phyloP scores from a whole-genome alignment of 2,888 invertebrate genomes.

The Merodon equestris region DNA sequence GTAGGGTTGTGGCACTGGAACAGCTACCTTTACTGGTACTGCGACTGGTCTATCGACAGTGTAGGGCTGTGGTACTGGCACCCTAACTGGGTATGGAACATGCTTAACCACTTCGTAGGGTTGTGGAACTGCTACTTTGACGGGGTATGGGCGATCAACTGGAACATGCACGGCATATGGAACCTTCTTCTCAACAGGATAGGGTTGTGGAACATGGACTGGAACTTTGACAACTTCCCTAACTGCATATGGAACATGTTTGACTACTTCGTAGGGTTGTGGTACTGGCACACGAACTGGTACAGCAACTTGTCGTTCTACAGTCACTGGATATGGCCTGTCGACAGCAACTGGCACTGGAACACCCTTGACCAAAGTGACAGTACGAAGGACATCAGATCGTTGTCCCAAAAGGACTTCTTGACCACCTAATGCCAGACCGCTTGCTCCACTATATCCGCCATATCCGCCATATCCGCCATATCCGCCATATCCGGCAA shows the following conservation, averaged over 20 bases:
- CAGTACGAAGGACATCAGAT: conserved; percentile 83
- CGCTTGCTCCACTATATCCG: conserved; percentile 1
- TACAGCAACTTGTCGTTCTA: conserved; percentile 82
- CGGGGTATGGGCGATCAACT: conserved; percentile 85
- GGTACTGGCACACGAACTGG: conserved; percentile 84
- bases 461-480: conserved; percentile 70
- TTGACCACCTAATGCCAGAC: conserved; percentile 69
- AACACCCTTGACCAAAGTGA: conserved; percentile 87
- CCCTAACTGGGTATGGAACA: conserved; percentile 83
- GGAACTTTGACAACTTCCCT: conserved; percentile 84
- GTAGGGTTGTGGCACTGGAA: conserved; percentile 83
- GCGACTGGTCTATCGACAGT: conserved; percentile 82
- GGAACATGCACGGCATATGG: conserved; percentile 81
- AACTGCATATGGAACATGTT: conserved; percentile 84
- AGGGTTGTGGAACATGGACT: conserved; percentile 82
- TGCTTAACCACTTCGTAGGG: conserved; percentile 83
- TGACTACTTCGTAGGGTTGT: conserved; percentile 86
- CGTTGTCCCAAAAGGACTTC: conserved; percentile 78
- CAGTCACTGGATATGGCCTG: conserved; percentile 85
- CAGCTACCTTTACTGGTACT: conserved; percentile 82
- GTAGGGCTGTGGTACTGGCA: conserved; percentile 76
- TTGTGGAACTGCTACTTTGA: conserved; percentile 83
- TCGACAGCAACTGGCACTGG: conserved; percentile 87
- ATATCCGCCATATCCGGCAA: conserved; percentile 75
- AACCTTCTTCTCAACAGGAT: conserved; percentile 82